phyloP scores from a whole-genome alignment of 2,888 invertebrate species.

The Boloria selene region DNA sequence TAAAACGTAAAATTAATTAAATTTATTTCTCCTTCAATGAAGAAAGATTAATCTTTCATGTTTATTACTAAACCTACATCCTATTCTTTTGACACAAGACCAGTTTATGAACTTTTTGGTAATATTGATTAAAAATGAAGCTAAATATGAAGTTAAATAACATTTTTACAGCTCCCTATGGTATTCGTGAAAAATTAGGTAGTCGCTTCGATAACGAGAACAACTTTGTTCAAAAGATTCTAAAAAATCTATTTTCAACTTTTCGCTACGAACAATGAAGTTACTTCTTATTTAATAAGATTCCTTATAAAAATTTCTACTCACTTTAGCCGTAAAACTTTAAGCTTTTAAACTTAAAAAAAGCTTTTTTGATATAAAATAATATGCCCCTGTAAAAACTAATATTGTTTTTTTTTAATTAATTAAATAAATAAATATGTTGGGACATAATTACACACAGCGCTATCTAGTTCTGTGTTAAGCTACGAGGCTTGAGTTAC shows the following conservation, averaged over 20 bases:
- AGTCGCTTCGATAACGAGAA: slow-evolving; percentile 7
- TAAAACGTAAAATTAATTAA: too few relatives aligned
- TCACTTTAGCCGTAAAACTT: slow-evolving; percentile 18
- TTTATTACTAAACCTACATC: too few relatives aligned
- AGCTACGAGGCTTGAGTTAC: too few relatives aligned
- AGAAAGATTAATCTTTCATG: too few relatives aligned
- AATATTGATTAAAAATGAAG: too few relatives aligned
- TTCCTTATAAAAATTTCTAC: background rate
- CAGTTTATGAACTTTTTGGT: too few relatives aligned
- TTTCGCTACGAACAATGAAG: slow-evolving; percentile 7
- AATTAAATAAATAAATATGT: too few relatives aligned
- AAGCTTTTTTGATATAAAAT: background rate
- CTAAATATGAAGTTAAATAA: background rate
- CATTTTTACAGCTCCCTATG: slow-evolving; percentile 2
- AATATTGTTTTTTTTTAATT: too few relatives aligned
- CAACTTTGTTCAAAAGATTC: background rate
- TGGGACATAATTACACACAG: too few relatives aligned
- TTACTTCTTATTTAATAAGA: slow-evolving; percentile 12
- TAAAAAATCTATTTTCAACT: slow-evolving; percentile 6
- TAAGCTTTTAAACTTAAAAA: background rate
- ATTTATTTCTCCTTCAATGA: too few relatives aligned
- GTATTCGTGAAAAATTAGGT: slow-evolving; percentile 6
- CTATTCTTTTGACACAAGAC: too few relatives aligned
- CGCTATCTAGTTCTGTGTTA: too few relatives aligned
- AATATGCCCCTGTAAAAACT: background rate